Evolutionary conservation across 2,797 vertebrate species (phyloP).

Genomic region (Natrix natrix): DNA sequence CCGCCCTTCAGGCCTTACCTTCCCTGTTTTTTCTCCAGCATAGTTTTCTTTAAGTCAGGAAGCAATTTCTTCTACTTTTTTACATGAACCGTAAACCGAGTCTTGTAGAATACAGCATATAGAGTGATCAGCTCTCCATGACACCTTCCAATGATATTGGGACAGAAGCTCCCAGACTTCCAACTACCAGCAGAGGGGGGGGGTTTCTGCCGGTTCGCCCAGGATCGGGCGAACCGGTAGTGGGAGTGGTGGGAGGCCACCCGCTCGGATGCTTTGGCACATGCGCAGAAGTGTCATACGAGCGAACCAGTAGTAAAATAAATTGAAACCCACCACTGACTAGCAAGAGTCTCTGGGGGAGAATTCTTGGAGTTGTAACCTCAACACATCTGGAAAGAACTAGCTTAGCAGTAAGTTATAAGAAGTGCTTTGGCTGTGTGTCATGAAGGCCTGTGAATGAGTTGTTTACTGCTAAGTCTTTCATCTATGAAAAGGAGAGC

Average conservation of each 20-base stretch:
- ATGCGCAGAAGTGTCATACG: too few relatives aligned
- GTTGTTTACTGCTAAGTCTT: background rate
- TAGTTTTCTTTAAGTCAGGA: background rate
- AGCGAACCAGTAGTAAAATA: too few relatives aligned
- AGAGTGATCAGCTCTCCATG: background rate
- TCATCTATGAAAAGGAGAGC: background rate
- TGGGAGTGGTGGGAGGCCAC: too few relatives aligned
- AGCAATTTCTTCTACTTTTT: background rate
- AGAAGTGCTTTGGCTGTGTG: background rate
- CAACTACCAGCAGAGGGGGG: background rate
- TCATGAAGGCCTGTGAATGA: background rate
- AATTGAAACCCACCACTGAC: too few relatives aligned
- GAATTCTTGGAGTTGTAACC: background rate
- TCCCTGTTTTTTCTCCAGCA: background rate
- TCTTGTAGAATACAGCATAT: background rate
- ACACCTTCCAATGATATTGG: background rate
- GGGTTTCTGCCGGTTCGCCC: too few relatives aligned
- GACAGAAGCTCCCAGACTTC: background rate
- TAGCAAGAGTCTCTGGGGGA: background rate
- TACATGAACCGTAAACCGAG: background rate
- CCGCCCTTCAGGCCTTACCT: background rate
- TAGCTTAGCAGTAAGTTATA: too few relatives aligned
- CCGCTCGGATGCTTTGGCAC: too few relatives aligned
- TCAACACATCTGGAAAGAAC: background rate
- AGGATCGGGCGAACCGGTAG: too few relatives aligned